Evolutionary conservation across 2,888 invertebrate genomes (phyloP).

Genomic region (Linnaemya vulpina): DNA sequence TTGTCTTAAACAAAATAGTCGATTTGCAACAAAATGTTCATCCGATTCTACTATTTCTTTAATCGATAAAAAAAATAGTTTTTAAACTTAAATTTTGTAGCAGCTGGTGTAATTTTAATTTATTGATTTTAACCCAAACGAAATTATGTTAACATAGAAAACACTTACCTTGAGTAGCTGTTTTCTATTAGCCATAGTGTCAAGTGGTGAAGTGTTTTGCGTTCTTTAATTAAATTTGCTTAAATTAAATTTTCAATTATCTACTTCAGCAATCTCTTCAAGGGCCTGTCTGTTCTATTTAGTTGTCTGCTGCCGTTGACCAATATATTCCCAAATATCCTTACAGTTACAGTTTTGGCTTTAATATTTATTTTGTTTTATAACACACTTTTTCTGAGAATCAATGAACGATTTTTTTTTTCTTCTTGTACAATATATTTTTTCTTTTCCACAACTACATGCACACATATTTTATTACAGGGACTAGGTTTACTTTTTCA

Average conservation of each 20-base stretch:
- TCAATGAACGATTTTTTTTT: constrained; percentile 62
- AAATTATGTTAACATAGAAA: constrained; percentile 5
- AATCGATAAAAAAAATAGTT: neutral
- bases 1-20: neutral
- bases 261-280: neutral
- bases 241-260: constrained; percentile 25
- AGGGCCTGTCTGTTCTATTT: neutral
- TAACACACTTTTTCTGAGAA: constrained; percentile 57
- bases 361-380: constrained; percentile 37
- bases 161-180: constrained; percentile 62
- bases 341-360: constrained; percentile 52
- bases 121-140: constrained; percentile 68
- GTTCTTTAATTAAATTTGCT: constrained; percentile 24
- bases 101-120: constrained; percentile 66
- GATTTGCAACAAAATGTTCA: neutral
- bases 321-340: constrained; percentile 63
- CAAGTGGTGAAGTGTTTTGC: neutral
- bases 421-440: constrained; percentile 18
- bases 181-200: constrained; percentile 64
- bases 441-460: neutral
- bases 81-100: constrained; percentile 24
- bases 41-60: neutral
- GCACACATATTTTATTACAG: constrained; percentile 8
- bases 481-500: constrained; percentile 51
- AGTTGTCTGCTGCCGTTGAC: constrained; percentile 50